Base-by-base conservation (phyloP, 2,888 invertebrate genomes). In the Patella pellucida region DNA sequence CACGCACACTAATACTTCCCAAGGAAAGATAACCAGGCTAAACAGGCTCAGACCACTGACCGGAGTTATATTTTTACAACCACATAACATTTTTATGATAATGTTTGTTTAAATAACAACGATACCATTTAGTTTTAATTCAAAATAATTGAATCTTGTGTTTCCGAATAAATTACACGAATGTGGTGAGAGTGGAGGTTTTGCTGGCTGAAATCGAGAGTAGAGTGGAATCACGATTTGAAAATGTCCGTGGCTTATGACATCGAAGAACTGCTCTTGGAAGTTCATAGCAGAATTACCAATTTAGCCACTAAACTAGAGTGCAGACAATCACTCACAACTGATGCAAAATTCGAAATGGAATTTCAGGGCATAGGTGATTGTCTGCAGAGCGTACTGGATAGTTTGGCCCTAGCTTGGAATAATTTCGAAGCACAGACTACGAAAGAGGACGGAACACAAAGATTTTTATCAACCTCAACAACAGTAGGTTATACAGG, bases 251-350 rank as follows among this genome's bases (percentile, higher is more conserved):
- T 62, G 62, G 19, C 62, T 19, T 62, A 62, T n/a, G n/a, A n/a
- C n/a, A n/a, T n/a, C n/a, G 62, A 62, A 62, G 14, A 19, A 62
- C 56, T 62, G 56, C 56, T 62, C n/a, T 62, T 62, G 56, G 56
- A 62, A 62, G 56, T 62, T 62, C 56, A 62, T 62, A 16, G 56
- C 56, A 62, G 56, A 62, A 62, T 62, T 62, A 62, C 56, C 56
- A 62, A 62, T 62, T 62, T 62, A 19, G 62, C 62, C 56, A 62
- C 56, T 19, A 62, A 62, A 62, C 56, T 62, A 62, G 56, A 62
- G 56, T 16, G 56, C 56, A 62, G 56, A 62, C 15, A 62, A 62
- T 62, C 56, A 62, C 56, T 62, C 19, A 62, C 56, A 62, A 62
- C 56, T 11, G 56, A 62, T 62, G 19, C 3, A 62, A 62, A 62